These are phyloP conservation scores for Caracal caracal DNA, from an alignment of 2,113 vertebrate species.

Conservation along the genomic window DNA sequence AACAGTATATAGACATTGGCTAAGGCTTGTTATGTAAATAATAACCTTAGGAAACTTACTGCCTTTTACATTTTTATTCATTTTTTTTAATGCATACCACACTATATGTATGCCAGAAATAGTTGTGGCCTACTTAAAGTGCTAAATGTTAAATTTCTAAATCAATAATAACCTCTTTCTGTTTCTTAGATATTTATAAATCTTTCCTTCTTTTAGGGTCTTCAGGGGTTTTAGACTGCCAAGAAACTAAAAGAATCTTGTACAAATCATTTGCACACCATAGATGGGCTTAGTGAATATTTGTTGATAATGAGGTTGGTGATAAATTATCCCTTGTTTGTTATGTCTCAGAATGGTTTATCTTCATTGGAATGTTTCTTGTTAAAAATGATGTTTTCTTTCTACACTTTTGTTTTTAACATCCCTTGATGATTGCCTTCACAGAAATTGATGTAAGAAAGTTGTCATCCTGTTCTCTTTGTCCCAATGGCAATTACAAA, in stretches of 20 bases:
- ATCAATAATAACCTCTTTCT: conserved; percentile 52
- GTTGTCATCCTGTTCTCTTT: neutral
- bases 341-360: neutral
- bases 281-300: neutral
- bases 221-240: conserved; percentile 8
- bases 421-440: neutral
- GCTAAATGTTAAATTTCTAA: conserved; percentile 56
- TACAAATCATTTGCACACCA: conserved; percentile 28
- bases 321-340: conserved; percentile 53
- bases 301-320: conserved; percentile 44
- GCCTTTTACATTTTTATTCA: neutral
- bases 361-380: neutral
- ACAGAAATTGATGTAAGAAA: conserved; percentile 20
- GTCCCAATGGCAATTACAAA: neutral
- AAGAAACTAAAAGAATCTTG: conserved; percentile 27
- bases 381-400: conserved; percentile 21
- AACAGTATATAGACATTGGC: neutral
- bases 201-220: neutral
- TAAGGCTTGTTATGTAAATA: conserved; percentile 5
- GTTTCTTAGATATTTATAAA: conserved; percentile 58
- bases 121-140: conserved; percentile 48
- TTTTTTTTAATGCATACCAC: neutral
- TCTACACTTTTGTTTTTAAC: neutral
- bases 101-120: conserved; percentile 25
- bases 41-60: neutral